Evolutionary conservation across 1,140 invertebrate species (phyloP), one percentile per base, ranked within the genome.

Genomic region (Trypoxylus dichotomus): DNA sequence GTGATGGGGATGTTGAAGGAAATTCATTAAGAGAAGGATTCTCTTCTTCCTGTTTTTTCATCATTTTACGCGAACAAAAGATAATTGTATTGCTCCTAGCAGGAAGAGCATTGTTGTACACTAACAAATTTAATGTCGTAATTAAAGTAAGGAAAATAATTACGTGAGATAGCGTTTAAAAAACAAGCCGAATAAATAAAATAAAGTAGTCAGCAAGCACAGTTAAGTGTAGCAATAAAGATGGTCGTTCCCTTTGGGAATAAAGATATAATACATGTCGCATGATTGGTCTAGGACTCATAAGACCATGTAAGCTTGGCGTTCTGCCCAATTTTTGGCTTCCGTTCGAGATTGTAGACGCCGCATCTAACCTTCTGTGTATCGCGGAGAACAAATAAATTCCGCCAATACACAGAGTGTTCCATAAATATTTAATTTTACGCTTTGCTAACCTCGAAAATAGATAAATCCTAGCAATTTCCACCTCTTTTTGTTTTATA

Each of bases 201-300:
- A 63, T 63, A 24, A 19, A 63, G 60, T 25, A 63, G 60, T 24
- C n/a, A 63, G 25, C 13, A 27, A 21, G 60, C 60, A 63, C n/a
- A 63, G 60, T 63, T 63, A 63, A 63, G 60, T 63, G 25, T 63
- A 19, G 60, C 19, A 63, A 63, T 63, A 63, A 25, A 63, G 60
- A 63, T 63, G 60, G 60, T 63, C 1, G n/a, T 7, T 63, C 25
- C 60, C 60, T 25, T 63, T 27, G 60, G 60, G 60, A 63, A 63
- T 63, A 63, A 27, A 63, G 60, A 63, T 27, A 63, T 63, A 63
- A 63, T 63, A 24, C 60, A 63, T 63, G 60, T 63, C 60, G 60
- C 60, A 63, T 63, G 60, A 63, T 63, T 63, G 60, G 60, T 21
- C 60, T 63, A 27, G 60, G 10, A 63, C 21, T 63, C 60, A 63